Evolutionary conservation across 2,113 vertebrate species (phyloP).

Genomic region (Perccottus glenii): DNA sequence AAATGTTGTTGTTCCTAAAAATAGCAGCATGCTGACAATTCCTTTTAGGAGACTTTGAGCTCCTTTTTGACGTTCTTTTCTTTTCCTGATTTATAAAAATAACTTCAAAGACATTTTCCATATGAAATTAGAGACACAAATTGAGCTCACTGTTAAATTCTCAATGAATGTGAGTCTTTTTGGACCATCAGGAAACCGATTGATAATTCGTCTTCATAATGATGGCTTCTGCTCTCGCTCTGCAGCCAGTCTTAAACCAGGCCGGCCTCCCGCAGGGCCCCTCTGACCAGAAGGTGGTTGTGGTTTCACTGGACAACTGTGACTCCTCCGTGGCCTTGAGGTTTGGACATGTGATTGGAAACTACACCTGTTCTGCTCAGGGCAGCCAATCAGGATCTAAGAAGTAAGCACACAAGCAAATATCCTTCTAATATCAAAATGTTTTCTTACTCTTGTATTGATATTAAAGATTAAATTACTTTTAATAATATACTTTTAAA

Average conservation of each 20-base stretch:
- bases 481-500: slow-evolving; percentile 31
- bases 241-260: slow-evolving; percentile 86
- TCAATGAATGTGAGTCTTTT: background rate
- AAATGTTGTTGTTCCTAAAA: slow-evolving; percentile 45
- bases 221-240: slow-evolving; percentile 35
- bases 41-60: background rate
- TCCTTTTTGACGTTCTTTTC: background rate
- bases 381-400: slow-evolving; percentile 92
- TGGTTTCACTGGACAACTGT: slow-evolving; percentile 91
- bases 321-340: slow-evolving; percentile 88
- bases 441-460: slow-evolving; percentile 10
- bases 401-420: slow-evolving; percentile 79
- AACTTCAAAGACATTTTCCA: background rate
- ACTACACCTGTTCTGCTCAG: slow-evolving; percentile 92
- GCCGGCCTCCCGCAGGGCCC: slow-evolving; percentile 90
- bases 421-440: background rate
- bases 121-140: too few species aligned
- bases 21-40: slow-evolving; percentile 11
- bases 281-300: slow-evolving; percentile 91
- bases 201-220: slow-evolving; percentile 5
- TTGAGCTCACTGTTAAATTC: too few species aligned
- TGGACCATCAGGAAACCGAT: slow-evolving; percentile 8
- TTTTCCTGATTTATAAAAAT: background rate
- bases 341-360: slow-evolving; percentile 86
- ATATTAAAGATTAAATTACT: slow-evolving; percentile 24